phyloP scores from a whole-genome alignment of 2,888 invertebrate genomes.

The Ophion ventricosus region DNA sequence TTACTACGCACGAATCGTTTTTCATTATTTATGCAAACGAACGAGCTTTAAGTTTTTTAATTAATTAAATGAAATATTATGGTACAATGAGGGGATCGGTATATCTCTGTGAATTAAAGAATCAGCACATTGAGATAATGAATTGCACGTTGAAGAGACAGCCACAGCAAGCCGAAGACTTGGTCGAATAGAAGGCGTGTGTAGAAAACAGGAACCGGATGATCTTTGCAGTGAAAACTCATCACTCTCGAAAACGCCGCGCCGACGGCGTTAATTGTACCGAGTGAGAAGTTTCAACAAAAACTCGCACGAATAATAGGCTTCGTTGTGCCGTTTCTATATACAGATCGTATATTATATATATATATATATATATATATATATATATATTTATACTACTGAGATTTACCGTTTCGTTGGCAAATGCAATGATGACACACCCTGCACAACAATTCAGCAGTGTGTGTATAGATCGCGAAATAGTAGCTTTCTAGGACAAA shows the following conservation, averaged over 20 bases:
- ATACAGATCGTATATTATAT: background rate
- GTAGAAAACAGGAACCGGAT: slow-evolving; percentile 53
- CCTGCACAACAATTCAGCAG: slow-evolving; percentile 9
- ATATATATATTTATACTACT: background rate
- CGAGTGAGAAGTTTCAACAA: slow-evolving; percentile 50
- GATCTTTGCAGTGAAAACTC: slow-evolving; percentile 38
- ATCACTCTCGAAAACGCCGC: background rate
- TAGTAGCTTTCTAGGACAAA: background rate
- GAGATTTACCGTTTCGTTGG: slow-evolving; percentile 24
- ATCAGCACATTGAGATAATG: background rate
- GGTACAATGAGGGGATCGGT: background rate
- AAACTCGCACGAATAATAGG: slow-evolving; percentile 41
- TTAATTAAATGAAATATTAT: background rate
- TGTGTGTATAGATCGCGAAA: background rate
- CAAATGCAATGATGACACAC: slow-evolving; percentile 10
- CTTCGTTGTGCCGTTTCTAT: slow-evolving; percentile 36
- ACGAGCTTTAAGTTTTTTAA: background rate
- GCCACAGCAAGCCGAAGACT: background rate
- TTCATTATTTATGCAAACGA: background rate
- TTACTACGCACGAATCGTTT: background rate
- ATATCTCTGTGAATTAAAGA: background rate
- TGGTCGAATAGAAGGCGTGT: background rate
- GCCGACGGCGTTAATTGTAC: slow-evolving; percentile 45
- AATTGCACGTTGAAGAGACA: slow-evolving; percentile 9
- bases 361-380: background rate